phyloP scores from a whole-genome alignment of 23 tunicate genomes.

The Aplidium turbinatum region DNA sequence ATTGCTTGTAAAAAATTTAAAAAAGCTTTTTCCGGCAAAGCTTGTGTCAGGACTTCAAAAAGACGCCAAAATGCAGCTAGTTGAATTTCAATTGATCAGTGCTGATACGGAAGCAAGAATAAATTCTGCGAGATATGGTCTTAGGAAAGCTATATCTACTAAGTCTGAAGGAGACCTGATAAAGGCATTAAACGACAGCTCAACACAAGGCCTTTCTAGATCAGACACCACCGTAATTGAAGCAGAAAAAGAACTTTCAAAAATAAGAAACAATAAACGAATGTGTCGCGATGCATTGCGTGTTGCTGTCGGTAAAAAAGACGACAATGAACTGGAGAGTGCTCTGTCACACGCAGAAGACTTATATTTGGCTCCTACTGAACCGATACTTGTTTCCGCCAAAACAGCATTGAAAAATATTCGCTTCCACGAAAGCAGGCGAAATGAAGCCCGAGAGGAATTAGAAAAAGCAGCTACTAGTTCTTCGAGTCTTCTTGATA shows the following conservation, averaged over 20 bases:
- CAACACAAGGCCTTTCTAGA: neutral
- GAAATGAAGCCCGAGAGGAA: constrained; percentile 3
- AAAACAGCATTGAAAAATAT: constrained; percentile 4
- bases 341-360: constrained; percentile 21
- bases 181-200: constrained; percentile 22
- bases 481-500: neutral
- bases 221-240: constrained; percentile 16
- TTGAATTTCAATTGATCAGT: constrained; percentile 26
- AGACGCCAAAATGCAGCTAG: constrained; percentile 41
- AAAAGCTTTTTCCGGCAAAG: constrained; percentile 29
- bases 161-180: constrained; percentile 26
- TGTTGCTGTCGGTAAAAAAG: constrained; percentile 21
- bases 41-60: constrained; percentile 9
- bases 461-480: constrained; percentile 1
- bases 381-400: constrained; percentile 22
- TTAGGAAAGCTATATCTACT: constrained; percentile 24
- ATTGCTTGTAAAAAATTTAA: constrained; percentile 1
- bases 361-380: constrained; percentile 21
- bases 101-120: constrained; percentile 26
- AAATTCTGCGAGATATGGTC: constrained; percentile 34
- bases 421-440: constrained; percentile 7
- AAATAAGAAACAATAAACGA: constrained; percentile 26
- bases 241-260: constrained; percentile 20
- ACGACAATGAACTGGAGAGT: constrained; percentile 15
- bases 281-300: constrained; percentile 21